These are phyloP conservation scores for Illadopsis cleaveri DNA, from an alignment of 2,113 vertebrate genomes.

Conservation along the genomic window DNA sequence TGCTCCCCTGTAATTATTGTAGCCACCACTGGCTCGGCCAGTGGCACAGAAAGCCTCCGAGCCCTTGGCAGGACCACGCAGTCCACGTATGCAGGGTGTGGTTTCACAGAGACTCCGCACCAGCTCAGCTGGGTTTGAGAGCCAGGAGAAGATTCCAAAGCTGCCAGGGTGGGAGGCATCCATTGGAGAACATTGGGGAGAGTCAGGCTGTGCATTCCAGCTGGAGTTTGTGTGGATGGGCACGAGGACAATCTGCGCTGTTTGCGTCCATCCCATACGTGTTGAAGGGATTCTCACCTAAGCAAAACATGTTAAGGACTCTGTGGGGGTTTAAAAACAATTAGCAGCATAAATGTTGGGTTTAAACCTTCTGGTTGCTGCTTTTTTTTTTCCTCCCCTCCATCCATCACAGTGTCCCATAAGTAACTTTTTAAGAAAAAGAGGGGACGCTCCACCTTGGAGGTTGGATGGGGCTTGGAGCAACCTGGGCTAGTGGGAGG, in stretches of 20 bases:
- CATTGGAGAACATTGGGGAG: accelerated
- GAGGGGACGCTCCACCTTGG: neutral
- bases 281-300: neutral
- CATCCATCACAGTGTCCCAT: neutral
- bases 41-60: neutral
- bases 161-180: neutral
- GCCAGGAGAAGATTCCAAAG: neutral
- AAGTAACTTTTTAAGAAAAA: neutral
- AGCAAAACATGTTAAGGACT: accelerated
- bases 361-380: neutral
- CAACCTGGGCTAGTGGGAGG: neutral
- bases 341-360: neutral
- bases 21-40: neutral
- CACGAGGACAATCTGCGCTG: accelerated
- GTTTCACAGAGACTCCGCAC: neutral
- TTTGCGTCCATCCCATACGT: accelerated
- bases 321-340: neutral
- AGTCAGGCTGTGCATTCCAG: neutral
- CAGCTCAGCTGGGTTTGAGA: neutral
- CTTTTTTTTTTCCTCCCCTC: no score
- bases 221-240: neutral
- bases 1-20: neutral
- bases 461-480: neutral
- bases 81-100: accelerated
- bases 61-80: neutral